Percentiles rank a stretch among this genome's conserved stretches.
Evolutionary conservation across 2,888 invertebrate species (phyloP).

Genomic region (Dolomedes plantarius): DNA sequence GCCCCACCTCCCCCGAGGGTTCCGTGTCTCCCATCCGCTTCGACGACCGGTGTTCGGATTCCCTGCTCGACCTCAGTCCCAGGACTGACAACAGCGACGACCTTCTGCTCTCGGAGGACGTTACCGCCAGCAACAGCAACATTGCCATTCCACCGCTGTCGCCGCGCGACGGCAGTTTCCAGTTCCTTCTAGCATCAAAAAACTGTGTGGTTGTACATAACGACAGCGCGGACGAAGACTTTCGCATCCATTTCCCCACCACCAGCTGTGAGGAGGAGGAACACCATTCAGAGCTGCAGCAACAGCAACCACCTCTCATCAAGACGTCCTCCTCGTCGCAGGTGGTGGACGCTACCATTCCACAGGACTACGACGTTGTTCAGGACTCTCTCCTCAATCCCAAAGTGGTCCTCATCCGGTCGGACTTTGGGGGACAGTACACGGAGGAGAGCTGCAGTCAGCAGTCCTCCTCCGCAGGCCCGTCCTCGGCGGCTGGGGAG

Average conservation of each 20-base stretch:
- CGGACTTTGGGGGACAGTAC: constrained; percentile 32
- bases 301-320: not conserved
- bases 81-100: constrained; percentile 51
- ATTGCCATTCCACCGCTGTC: constrained; percentile 21
- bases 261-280: not conserved
- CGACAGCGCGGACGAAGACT: not conserved
- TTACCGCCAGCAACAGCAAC: not conserved
- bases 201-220: not conserved
- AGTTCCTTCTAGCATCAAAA: constrained; percentile 45
- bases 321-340: not conserved
- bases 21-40: constrained; percentile 59
- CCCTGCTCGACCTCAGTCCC: constrained; percentile 55
- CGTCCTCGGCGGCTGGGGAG: not conserved
- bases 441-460: constrained; percentile 41
- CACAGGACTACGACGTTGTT: not conserved
- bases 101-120: constrained; percentile 20
- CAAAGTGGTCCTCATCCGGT: constrained; percentile 50
- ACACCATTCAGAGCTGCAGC: not conserved
- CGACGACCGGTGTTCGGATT: constrained; percentile 47
- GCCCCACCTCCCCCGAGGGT: constrained; percentile 28
- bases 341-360: not conserved
- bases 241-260: not conserved
- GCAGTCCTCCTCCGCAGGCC: not conserved
- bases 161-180: constrained; percentile 2
- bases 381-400: constrained; percentile 33